Percentiles rank a stretch among this genome's conserved stretches.
Evolutionary conservation across 2,888 invertebrate genomes (phyloP).

Genomic region (Griposia aprilina): DNA sequence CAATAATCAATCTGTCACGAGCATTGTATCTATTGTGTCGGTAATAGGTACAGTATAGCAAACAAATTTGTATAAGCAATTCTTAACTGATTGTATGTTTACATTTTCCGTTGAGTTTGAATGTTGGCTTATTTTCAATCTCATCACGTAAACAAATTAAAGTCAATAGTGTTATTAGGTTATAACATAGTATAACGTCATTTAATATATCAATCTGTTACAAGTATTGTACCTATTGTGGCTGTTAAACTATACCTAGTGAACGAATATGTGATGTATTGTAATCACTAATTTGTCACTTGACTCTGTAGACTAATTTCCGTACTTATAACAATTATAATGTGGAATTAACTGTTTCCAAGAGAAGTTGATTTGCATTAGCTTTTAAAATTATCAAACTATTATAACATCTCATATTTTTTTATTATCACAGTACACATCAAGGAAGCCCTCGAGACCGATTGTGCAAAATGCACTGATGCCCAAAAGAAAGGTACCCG

Average conservation of each 20-base stretch:
- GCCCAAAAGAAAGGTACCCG: conserved; percentile 72
- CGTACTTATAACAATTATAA: too few relatives aligned
- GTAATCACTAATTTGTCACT: not conserved
- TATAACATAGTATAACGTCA: not conserved
- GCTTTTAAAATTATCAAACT: not conserved
- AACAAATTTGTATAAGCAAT: too few relatives aligned
- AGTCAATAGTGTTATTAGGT: not conserved
- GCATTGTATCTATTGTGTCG: too few relatives aligned
- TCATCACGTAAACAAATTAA: not conserved
- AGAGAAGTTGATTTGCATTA: not conserved
- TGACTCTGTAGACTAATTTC: not conserved
- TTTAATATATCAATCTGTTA: not conserved
- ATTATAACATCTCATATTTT: not conserved
- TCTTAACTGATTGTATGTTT: too few relatives aligned
- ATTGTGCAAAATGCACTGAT: conserved; percentile 75
- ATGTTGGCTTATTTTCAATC: not conserved
- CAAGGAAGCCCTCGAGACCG: conserved; percentile 76
- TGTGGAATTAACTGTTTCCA: not conserved
- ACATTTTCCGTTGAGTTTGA: not conserved
- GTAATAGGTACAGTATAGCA: too few relatives aligned
- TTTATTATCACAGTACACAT: conserved; percentile 78
- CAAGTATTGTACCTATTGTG: not conserved
- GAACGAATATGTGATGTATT: not conserved
- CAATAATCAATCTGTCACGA: too few relatives aligned
- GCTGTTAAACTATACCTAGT: not conserved